A percentile compares a stretch with the other conserved stretches of the same genome.
Evolutionary conservation across 2,888 invertebrate species (phyloP).

Genomic region (Ceraclea dissimilis): DNA sequence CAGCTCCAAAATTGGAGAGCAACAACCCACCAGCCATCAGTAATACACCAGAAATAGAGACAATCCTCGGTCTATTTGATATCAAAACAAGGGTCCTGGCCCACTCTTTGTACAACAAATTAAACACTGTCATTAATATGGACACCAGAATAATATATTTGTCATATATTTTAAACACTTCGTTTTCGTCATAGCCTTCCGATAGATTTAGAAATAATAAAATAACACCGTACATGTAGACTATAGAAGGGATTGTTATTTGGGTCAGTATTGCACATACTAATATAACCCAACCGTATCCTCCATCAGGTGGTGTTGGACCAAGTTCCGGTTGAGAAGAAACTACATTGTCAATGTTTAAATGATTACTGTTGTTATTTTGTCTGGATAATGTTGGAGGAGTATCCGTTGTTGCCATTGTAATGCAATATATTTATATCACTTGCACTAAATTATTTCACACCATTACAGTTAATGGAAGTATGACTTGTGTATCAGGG

Average conservation of each 20-base stretch:
- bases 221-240: conserved; percentile 49
- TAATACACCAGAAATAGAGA: conserved; percentile 50
- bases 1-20: conserved; percentile 44
- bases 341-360: conserved; percentile 52
- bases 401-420: not conserved
- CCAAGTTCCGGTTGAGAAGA: conserved; percentile 59
- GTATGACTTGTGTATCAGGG: not conserved
- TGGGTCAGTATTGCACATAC: conserved; percentile 52
- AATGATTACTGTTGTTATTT: conserved; percentile 24
- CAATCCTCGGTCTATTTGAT: conserved; percentile 52
- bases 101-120: conserved; percentile 53
- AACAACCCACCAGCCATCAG: conserved; percentile 51
- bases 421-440: not conserved
- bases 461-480: too few relatives aligned
- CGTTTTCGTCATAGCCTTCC: conserved; percentile 40
- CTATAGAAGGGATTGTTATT: conserved; percentile 49
- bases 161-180: conserved; percentile 47
- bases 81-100: conserved; percentile 48
- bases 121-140: conserved; percentile 50
- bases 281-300: conserved; percentile 60
- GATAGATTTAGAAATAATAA: conserved; percentile 45
- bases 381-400: not conserved
- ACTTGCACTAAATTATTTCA: not conserved
- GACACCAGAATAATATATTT: conserved; percentile 53
- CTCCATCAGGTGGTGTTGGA: conserved; percentile 58